Conservation (phyloP, 2,113 vertebrate species). For the Xenopus laevis region DNA sequence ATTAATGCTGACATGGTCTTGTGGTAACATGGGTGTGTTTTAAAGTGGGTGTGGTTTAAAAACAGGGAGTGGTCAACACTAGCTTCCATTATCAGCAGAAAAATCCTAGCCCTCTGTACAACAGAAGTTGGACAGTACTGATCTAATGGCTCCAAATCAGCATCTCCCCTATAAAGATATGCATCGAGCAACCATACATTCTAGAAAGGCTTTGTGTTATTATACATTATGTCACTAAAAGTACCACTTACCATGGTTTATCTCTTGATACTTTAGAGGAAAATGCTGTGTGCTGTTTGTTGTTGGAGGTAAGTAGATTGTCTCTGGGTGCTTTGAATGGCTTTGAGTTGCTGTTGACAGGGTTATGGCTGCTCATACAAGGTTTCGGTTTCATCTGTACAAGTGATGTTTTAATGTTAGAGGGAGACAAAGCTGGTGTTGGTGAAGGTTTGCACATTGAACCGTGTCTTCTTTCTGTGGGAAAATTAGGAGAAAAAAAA, state of each 20-base stretch:
- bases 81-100: too few relatives aligned
- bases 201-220: too few relatives aligned
- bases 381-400: slow-evolving; percentile 84
- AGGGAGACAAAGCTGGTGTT: slow-evolving; percentile 74
- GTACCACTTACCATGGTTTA: slow-evolving; percentile 82
- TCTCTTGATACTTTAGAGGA: slow-evolving; percentile 84
- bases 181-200: too few relatives aligned
- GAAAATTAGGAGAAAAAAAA: slow-evolving; percentile 18
- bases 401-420: slow-evolving; percentile 78
- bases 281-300: slow-evolving; percentile 89
- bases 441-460: slow-evolving; percentile 79
- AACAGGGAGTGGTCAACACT: too few relatives aligned
- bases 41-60: too few relatives aligned
- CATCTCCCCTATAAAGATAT: too few relatives aligned
- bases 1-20: too few relatives aligned
- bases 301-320: slow-evolving; percentile 92
- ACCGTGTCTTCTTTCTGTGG: slow-evolving; percentile 86
- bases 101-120: too few relatives aligned
- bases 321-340: slow-evolving; percentile 92
- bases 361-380: slow-evolving; percentile 76
- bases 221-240: too few relatives aligned
- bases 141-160: too few relatives aligned
- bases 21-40: too few relatives aligned
- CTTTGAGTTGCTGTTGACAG: slow-evolving; percentile 79
- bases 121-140: too few relatives aligned